Base-by-base conservation (phyloP, 2,888 invertebrate genomes). In the Tenthredo livida region DNA sequence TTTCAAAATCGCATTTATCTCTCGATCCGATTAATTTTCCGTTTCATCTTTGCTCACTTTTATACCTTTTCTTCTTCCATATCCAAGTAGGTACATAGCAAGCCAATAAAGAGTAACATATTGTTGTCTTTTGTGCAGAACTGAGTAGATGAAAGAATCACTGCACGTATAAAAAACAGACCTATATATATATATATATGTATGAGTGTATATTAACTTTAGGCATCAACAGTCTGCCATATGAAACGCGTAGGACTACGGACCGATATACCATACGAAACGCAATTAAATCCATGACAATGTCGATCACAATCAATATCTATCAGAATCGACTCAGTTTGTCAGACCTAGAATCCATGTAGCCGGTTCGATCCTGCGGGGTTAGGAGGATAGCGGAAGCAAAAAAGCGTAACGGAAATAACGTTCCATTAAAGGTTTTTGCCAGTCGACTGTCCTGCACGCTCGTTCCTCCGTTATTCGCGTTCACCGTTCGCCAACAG, bases 361-460 rank as follows among this genome's bases (percentile, higher is more conserved):
- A 17, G 17, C 67, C 33, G 33, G 6, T 17, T 73, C 40, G 40
- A 73, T 73, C 73, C 50, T n/a, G 29, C 29, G 77, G 50, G 77
- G 77, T 77, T 47, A 77, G 58, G 61, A 80, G 61, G 40, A 58
- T 61, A 21, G 61, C 80, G 80, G 80, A 80, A 80, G 80, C 58
- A 61, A 80, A 58, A 78, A 80, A 80, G 80, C 61, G 80, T 80
- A 80, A 80, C 80, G 80, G 80, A 80, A 80, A 80, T 80, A 80
- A 80, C 80, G 80, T 80, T 80, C 80, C 80, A 80, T 80, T 80
- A 80, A 80, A 80, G 80, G 61, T 80, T 80, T 80, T 80, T 80
- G 80, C 80, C 78, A 37, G 58, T 80, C 80, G 80, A 58, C 80
- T 80, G 80, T 80, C 80, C n/a, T n/a, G n/a, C 80, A 80, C 80